Evolutionary conservation across 2,888 invertebrate species (phyloP).

Genomic region (Drosophila borborema): DNA sequence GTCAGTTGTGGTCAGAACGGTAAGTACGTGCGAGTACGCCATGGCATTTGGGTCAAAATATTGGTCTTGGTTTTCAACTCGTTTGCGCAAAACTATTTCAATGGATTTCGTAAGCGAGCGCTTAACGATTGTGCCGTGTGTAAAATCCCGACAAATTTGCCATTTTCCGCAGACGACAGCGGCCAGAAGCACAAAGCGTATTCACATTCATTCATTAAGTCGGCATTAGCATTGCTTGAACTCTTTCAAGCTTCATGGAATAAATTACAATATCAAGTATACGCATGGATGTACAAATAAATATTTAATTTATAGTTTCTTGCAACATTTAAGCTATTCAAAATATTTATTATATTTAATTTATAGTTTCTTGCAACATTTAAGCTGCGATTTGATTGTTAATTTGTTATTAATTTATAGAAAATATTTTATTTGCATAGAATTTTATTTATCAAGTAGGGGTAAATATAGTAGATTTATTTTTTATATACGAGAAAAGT

Average conservation of each 20-base stretch:
- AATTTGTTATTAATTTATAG: neutral
- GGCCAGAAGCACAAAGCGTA: neutral
- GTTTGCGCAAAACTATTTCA: constrained; percentile 57
- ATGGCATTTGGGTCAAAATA: constrained; percentile 60
- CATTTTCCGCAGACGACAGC: neutral
- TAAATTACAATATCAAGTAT: constrained; percentile 2
- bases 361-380: no score
- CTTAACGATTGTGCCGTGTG: constrained; percentile 3
- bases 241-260: neutral
- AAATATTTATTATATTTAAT: no score
- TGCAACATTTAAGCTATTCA: neutral
- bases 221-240: neutral
- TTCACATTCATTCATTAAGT: constrained; percentile 1
- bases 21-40: constrained; percentile 55
- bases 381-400: neutral
- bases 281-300: neutral
- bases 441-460: neutral
- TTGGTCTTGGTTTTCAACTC: constrained; percentile 57
- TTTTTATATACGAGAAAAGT: no score
- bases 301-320: neutral
- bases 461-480: neutral
- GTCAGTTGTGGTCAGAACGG: constrained; percentile 55
- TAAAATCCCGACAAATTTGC: constrained; percentile 12
- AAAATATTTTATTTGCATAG: neutral
- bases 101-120: constrained; percentile 25